These are phyloP conservation scores for Synanthedon myopaeformis DNA, from an alignment of 2,888 invertebrate species.

Conservation along the genomic window DNA sequence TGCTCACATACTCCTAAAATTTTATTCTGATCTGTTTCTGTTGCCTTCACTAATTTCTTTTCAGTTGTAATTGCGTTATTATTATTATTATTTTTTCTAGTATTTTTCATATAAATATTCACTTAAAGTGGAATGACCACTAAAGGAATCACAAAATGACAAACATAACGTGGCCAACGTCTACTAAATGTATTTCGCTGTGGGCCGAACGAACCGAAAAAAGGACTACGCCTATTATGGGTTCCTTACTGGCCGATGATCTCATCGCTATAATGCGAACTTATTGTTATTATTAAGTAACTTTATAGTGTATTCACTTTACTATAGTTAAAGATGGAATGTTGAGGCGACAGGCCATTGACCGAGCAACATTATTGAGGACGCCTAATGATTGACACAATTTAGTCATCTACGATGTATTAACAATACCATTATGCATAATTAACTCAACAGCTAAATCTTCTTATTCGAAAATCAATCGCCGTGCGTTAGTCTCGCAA, in stretches of 20 bases:
- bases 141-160: neutral
- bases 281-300: neutral
- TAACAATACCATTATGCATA: too few species aligned
- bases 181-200: constrained; percentile 2
- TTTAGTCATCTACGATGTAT: neutral
- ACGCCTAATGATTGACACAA: constrained; percentile 10
- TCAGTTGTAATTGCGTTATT: neutral
- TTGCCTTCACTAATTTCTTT: neutral
- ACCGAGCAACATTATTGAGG: neutral
- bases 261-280: constrained; percentile 18
- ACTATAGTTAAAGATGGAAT: neutral
- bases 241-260: constrained; percentile 25
- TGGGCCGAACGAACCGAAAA: constrained; percentile 21
- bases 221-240: constrained; percentile 30
- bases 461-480: too few species aligned
- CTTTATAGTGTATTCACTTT: neutral
- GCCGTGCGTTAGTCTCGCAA: too few species aligned
- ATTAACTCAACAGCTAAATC: too few species aligned
- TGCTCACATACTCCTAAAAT: too few species aligned
- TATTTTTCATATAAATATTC: neutral
- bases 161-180: neutral
- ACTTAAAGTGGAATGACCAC: neutral
- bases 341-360: neutral
- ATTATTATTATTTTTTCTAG: neutral
- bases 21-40: too few species aligned